Percentiles rank a stretch among this genome's conserved stretches.
phyloP scores from a whole-genome alignment of 1,140 invertebrate genomes.

The Leptinotarsa texana region DNA sequence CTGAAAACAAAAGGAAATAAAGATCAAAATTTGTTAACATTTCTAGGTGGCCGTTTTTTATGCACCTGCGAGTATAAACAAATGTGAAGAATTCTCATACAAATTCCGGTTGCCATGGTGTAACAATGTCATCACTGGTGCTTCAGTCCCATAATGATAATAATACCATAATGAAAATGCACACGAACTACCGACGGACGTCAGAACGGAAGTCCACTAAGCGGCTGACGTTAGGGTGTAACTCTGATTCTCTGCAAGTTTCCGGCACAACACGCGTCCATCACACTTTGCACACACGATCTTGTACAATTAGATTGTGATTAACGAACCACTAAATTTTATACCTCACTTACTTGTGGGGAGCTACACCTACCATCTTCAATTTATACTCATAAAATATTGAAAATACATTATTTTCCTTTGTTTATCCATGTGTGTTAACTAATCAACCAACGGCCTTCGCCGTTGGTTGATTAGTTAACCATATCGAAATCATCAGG shows the following conservation, averaged over 20 bases:
- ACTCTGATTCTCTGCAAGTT: constrained; percentile 27
- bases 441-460: too few species aligned
- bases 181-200: constrained; percentile 14
- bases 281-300: constrained; percentile 26
- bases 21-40: too few species aligned
- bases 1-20: too few species aligned
- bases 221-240: constrained; percentile 33
- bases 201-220: constrained; percentile 36
- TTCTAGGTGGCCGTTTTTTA: too few species aligned
- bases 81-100: background rate
- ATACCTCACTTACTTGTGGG: background rate
- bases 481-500: too few species aligned
- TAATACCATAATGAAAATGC: constrained; percentile 27
- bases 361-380: background rate
- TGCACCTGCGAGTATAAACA: background rate
- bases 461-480: too few species aligned
- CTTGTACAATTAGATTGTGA: constrained; percentile 22
- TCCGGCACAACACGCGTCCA: constrained; percentile 31
- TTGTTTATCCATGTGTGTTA: too few species aligned
- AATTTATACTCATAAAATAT: too few species aligned
- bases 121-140: constrained; percentile 29
- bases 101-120: constrained; percentile 21
- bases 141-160: constrained; percentile 31
- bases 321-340: constrained; percentile 18
- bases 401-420: too few species aligned